Percentiles rank a stretch among this genome's conserved stretches.
These are phyloP conservation scores for Agelas oroides DNA, from an alignment of 37 sponge, comb jelly and placozoan species.

Conservation along the genomic window DNA sequence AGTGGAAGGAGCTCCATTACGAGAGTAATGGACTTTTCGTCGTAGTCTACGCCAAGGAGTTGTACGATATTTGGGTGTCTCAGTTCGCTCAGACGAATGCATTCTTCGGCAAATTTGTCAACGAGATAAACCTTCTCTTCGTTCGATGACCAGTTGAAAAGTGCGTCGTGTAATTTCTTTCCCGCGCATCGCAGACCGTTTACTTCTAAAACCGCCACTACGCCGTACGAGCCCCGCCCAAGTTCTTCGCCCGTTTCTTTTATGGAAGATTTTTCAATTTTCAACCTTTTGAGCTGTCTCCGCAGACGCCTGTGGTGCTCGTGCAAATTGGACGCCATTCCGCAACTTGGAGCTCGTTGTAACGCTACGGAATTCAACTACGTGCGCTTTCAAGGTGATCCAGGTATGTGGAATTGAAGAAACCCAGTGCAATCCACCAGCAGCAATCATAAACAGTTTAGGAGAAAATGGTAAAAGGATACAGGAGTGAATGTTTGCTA, in stretches of 20 bases:
- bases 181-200: constrained; percentile 26
- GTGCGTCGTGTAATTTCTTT: constrained; percentile 25
- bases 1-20: neutral
- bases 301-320: neutral
- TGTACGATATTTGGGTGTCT: constrained; percentile 52
- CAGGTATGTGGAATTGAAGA: neutral
- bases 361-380: neutral
- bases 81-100: constrained; percentile 9
- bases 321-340: neutral
- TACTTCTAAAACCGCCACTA: neutral
- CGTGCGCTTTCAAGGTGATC: neutral
- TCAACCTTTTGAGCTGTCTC: neutral
- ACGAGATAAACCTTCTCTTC: neutral
- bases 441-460: too few relatives aligned
- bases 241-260: constrained; percentile 10
- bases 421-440: too few relatives aligned
- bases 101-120: constrained; percentile 18
- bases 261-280: too few relatives aligned
- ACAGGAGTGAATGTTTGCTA: too few relatives aligned
- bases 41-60: constrained; percentile 36
- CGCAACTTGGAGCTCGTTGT: neutral
- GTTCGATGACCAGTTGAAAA: constrained; percentile 3
- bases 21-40: neutral
- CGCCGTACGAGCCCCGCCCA: constrained; percentile 18
- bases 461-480: too few relatives aligned